These are phyloP conservation scores for Drosophila arawakana DNA, from an alignment of 1,140 invertebrate species.

Conservation along the genomic window DNA sequence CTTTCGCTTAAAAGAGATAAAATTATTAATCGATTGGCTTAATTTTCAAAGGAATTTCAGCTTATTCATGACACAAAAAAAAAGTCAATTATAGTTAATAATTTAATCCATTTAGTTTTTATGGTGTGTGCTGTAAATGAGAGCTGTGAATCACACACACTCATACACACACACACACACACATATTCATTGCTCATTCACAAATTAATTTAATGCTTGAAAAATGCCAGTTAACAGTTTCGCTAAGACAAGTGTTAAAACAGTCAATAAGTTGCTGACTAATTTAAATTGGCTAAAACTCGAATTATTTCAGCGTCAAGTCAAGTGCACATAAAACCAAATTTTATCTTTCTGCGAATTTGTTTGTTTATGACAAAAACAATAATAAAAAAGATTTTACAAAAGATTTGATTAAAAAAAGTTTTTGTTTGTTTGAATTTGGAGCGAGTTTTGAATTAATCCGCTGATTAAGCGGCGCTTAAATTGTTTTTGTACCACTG, in stretches of 20 bases:
- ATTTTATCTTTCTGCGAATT: not conserved
- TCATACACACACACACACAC: too few species aligned
- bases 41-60: not conserved
- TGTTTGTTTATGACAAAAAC: not conserved
- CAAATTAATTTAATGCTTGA: slow-evolving; percentile 19
- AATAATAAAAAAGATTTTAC: not conserved
- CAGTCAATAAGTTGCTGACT: slow-evolving; percentile 7
- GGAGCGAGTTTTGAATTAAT: too few species aligned
- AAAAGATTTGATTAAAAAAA: not conserved
- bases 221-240: slow-evolving; percentile 19
- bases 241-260: slow-evolving; percentile 2
- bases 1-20: not conserved
- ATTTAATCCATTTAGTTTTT: slow-evolving; percentile 12
- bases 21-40: not conserved
- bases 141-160: slow-evolving; percentile 4
- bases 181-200: slow-evolving; percentile 5
- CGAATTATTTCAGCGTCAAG: slow-evolving; percentile 2
- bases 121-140: slow-evolving; percentile 1
- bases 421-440: too few species aligned
- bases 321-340: not conserved
- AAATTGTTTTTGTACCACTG: slow-evolving; percentile 7
- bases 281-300: slow-evolving; percentile 5
- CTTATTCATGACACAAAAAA: not conserved
- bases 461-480: too few species aligned
- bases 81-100: slow-evolving; percentile 1